Percentiles rank a stretch among this genome's conserved stretches.
Evolutionary conservation across 2,113 vertebrate genomes (phyloP).

Genomic region (Corydoras sp.): DNA sequence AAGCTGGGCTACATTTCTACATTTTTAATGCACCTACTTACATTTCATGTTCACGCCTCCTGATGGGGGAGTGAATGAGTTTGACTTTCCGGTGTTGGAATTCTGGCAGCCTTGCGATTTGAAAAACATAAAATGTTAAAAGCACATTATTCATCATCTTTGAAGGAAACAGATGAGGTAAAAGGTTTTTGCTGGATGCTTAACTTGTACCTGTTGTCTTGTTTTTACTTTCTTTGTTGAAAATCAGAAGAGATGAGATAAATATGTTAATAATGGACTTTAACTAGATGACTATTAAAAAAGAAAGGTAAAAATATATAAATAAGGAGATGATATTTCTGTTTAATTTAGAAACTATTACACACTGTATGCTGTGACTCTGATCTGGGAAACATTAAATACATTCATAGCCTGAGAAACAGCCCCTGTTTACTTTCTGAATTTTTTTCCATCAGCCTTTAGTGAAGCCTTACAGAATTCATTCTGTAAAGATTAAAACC

Average conservation of each 20-base stretch:
- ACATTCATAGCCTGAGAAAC: slow-evolving; percentile 62
- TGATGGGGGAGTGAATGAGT: background rate
- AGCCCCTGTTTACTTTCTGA: slow-evolving; percentile 45
- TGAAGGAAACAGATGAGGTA: background rate
- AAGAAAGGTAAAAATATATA: slow-evolving; percentile 57
- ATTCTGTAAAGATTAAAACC: background rate
- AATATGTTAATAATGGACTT: slow-evolving; percentile 59
- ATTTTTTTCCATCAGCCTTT: background rate
- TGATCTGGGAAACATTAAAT: slow-evolving; percentile 74
- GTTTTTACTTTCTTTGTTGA: slow-evolving; percentile 61
- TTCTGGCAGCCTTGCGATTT: background rate
- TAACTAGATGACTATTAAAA: slow-evolving; percentile 56
- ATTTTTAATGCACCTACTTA: background rate
- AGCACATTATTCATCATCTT: slow-evolving; percentile 13
- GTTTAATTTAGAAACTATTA: slow-evolving; percentile 74
- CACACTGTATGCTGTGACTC: slow-evolving; percentile 75
- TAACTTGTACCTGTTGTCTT: slow-evolving; percentile 66
- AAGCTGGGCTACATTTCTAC: background rate
- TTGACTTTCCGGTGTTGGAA: background rate
- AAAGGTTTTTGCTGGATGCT: slow-evolving; percentile 6
- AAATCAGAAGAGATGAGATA: slow-evolving; percentile 58
- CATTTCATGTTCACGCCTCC: background rate
- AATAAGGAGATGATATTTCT: slow-evolving; percentile 72
- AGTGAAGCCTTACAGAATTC: background rate
- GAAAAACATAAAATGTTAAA: background rate